Evolutionary conservation across 2,888 invertebrate species (phyloP), one percentile per base, ranked within the genome.

Genomic region (Caenorhabditis panamensis): DNA sequence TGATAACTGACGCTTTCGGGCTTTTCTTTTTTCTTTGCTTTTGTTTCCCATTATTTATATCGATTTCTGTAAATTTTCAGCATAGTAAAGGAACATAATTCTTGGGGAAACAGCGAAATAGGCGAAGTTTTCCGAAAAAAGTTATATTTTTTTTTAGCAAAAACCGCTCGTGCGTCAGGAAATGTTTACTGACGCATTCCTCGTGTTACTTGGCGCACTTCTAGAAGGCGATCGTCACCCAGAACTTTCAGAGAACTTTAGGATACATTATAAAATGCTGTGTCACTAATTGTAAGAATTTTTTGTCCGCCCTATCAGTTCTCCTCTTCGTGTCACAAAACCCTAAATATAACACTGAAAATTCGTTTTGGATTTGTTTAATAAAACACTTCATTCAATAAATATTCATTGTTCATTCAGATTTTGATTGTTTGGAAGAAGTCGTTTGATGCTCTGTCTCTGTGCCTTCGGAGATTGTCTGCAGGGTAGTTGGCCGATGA

Each of bases 1-100:
- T n/a, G 81, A 76, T 13, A 75, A 58, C 51, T 78, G 82, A 9
- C 82, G 72, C 24, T 82, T 82, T 26, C 77, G 56, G 8, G 67
- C 68, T 59, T 78, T 82, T 69, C 44, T 49, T 56, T 64, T 80
- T 28, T 80, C 71, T 62, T 71, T 80, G 41, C 53, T 82, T 64
- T 82, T 82, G n/a, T 77, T 77, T 18, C 44, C 36, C 24, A 41
- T 59, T 59, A 44, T 49, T 18, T 1, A 13, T 20, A 4, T 41
- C 16, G 8, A 13, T 11, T 2, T 13, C 41, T 41, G 41, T 13
- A 41, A 41, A 31, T 31, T 13, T 41, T 2, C 13, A 41, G 2
- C 5, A 41, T 41, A 6, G 8, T 11, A 41, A 41, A 41, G 11
- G 41, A 8, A 13, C 3, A 63, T 31, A 49, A 51, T 64, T 64